Conservation (phyloP, 2,888 invertebrate genomes). For the Drosophila hamatofila region DNA sequence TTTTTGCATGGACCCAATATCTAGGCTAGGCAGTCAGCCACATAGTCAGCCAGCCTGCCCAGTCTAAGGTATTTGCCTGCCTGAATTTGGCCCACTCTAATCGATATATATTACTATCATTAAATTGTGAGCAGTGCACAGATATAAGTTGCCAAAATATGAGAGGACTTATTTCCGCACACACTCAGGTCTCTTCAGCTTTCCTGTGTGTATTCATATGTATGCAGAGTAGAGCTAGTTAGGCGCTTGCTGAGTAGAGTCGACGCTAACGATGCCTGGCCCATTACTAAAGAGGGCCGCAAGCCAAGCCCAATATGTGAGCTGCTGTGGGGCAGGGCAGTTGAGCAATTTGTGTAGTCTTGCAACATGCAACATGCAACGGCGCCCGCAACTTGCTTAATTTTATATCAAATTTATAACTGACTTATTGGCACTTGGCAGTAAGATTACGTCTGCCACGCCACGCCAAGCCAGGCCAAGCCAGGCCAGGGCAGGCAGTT, state of each 20-base stretch:
- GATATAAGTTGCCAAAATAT: slow-evolving; percentile 55
- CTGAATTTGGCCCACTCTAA: slow-evolving; percentile 45
- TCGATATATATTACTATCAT: slow-evolving; percentile 74
- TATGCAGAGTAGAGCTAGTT: slow-evolving; percentile 9
- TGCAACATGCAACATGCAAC: slow-evolving; percentile 20
- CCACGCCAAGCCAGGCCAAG: background rate
- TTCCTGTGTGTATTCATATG: slow-evolving; percentile 7
- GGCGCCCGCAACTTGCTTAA: slow-evolving; percentile 64
- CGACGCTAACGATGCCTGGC: slow-evolving; percentile 50
- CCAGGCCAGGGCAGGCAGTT: slow-evolving; percentile 22
- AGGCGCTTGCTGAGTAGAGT: slow-evolving; percentile 25
- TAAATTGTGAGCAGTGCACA: slow-evolving; percentile 34
- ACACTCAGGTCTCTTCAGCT: slow-evolving; percentile 25
- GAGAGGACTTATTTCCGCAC: slow-evolving; percentile 52
- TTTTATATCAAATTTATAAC: slow-evolving; percentile 80
- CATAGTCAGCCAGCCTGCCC: background rate
- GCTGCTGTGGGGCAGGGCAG: background rate
- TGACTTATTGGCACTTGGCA: slow-evolving; percentile 80
- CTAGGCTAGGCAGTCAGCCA: slow-evolving; percentile 1
- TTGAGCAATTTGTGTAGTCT: slow-evolving; percentile 55
- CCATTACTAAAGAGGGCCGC: slow-evolving; percentile 42
- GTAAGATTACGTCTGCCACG: slow-evolving; percentile 66
- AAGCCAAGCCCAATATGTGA: slow-evolving; percentile 56
- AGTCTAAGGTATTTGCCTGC: slow-evolving; percentile 12
- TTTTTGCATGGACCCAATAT: slow-evolving; percentile 3